phyloP scores from a whole-genome alignment of 2,888 invertebrate species.

The Buathra laborator region DNA sequence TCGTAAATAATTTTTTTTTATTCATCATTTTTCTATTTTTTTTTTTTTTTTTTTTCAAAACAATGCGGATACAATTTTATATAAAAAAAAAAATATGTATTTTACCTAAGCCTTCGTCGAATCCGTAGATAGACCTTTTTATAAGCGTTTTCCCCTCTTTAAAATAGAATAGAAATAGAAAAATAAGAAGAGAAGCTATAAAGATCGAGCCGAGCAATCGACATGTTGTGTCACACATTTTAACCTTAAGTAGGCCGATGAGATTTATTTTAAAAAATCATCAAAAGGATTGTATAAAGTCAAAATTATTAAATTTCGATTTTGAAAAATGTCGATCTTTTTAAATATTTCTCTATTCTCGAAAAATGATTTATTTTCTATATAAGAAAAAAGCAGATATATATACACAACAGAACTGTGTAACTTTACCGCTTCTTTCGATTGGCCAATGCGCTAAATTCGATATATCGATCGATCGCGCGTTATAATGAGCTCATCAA shows the following conservation, averaged over 20 bases:
- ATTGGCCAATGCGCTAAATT: background rate
- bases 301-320: background rate
- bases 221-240: constrained; percentile 33
- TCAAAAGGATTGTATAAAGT: background rate
- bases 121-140: constrained; percentile 61
- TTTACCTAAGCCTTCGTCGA: constrained; percentile 51
- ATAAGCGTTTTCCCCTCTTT: constrained; percentile 52
- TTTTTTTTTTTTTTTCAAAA: constrained; percentile 20
- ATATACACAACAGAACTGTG: background rate
- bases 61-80: constrained; percentile 56
- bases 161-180: constrained; percentile 9
- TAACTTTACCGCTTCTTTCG: too few relatives aligned
- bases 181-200: constrained; percentile 8
- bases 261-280: background rate
- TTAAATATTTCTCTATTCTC: background rate
- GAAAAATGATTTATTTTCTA: background rate
- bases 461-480: background rate
- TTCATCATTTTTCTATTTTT: background rate
- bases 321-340: background rate
- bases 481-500: background rate
- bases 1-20: background rate
- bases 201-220: background rate
- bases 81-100: constrained; percentile 53
- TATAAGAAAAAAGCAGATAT: background rate
- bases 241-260: constrained; percentile 16